Percentiles rank a stretch among this genome's conserved stretches.
Conservation (phyloP, 2,113 vertebrate species). For the Aptenodytes patagonicus region DNA sequence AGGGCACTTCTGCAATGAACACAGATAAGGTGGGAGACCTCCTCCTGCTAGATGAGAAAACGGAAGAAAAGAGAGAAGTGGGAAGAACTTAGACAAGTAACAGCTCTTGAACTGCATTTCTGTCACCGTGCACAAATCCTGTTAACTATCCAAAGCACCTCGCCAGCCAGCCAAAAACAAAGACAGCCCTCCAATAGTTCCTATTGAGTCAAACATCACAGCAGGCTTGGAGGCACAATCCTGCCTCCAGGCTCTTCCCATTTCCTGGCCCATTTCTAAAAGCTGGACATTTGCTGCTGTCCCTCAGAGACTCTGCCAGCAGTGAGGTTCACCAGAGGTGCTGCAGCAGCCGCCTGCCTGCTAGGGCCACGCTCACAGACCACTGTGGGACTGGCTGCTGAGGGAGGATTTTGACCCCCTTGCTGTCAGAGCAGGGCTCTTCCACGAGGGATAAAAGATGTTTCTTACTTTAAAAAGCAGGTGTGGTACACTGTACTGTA, state of each 20-base stretch:
- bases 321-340: neutral
- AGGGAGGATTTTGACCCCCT: neutral
- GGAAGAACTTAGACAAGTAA: neutral
- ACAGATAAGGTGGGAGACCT: neutral
- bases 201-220: neutral
- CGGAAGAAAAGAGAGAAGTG: neutral
- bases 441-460: neutral
- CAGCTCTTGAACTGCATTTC: neutral
- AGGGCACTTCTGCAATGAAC: neutral
- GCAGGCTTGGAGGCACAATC: neutral
- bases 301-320: neutral
- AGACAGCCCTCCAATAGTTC: neutral
- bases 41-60: neutral
- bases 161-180: neutral
- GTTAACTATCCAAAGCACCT: neutral
- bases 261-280: neutral
- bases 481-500: neutral
- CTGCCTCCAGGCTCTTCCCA: neutral
- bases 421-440: neutral
- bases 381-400: rapidly evolving
- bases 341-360: neutral
- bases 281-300: neutral
- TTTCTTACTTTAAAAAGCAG: neutral
- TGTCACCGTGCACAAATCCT: neutral
- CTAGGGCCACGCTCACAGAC: rapidly evolving